Percentiles rank a stretch among this genome's conserved stretches.
phyloP scores from a whole-genome alignment of 2,888 invertebrate genomes.

The Heliconius hortense region DNA sequence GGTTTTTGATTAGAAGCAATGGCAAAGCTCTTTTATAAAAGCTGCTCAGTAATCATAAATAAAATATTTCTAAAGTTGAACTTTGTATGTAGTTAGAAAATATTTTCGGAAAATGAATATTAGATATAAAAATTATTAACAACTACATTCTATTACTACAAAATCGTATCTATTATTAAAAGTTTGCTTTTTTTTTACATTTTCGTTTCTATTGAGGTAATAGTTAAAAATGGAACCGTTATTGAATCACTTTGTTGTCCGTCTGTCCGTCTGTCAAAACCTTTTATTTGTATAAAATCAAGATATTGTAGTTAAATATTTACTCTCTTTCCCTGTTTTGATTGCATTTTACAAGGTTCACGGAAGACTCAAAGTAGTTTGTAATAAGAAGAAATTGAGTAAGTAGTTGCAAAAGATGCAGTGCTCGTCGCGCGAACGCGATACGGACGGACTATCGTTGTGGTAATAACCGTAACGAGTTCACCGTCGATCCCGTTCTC shows the following conservation, averaged over 20 bases:
- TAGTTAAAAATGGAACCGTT: not conserved
- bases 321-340: not conserved
- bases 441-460: conserved; percentile 65
- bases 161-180: not conserved
- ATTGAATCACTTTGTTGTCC: too few species aligned
- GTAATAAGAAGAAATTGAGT: conserved; percentile 58
- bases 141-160: not conserved
- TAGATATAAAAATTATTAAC: not conserved
- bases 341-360: conserved; percentile 33
- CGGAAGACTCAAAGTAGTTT: conserved; percentile 52
- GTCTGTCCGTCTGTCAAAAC: not conserved
- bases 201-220: not conserved
- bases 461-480: conserved; percentile 71
- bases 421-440: conserved; percentile 56
- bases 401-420: conserved; percentile 51
- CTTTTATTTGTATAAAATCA: not conserved
- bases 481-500: conserved; percentile 61
- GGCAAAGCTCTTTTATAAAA: conserved; percentile 19
- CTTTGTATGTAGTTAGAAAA: not conserved
- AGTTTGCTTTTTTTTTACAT: not conserved
- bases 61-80: not conserved
- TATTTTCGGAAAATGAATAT: not conserved
- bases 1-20: conserved; percentile 20
- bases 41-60: conserved; percentile 9
- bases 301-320: not conserved